A percentile compares a stretch with the other conserved stretches of the same genome.
These are phyloP conservation scores for Nothocercus nigrocapillus DNA, from an alignment of 2,113 vertebrate genomes.

Conservation along the genomic window DNA sequence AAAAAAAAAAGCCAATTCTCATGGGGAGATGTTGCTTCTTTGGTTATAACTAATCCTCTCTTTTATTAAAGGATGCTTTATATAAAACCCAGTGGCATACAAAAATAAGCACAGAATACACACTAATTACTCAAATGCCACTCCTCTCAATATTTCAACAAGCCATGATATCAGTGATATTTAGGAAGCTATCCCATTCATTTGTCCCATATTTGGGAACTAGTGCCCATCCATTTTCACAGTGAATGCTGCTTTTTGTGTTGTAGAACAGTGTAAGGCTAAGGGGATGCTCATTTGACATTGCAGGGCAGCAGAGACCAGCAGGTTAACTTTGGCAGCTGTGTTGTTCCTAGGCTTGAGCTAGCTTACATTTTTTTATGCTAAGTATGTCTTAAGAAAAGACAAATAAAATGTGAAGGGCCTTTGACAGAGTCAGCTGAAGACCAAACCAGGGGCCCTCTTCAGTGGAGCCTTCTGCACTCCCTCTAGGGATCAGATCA, in stretches of 20 bases:
- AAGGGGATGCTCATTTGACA: background rate
- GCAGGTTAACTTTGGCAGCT: background rate
- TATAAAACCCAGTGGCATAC: background rate
- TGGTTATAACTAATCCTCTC: background rate
- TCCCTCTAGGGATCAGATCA: background rate
- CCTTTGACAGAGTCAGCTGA: background rate
- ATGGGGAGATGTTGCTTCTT: background rate
- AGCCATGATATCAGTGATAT: background rate
- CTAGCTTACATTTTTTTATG: background rate
- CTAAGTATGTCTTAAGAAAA: background rate
- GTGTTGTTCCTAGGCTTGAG: background rate
- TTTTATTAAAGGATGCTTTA: background rate
- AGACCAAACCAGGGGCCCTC: background rate
- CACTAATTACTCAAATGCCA: background rate
- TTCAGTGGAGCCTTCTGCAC: background rate
- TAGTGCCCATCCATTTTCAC: background rate
- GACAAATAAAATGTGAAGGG: background rate
- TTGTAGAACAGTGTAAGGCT: background rate
- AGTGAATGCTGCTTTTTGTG: background rate
- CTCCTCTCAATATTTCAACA: background rate
- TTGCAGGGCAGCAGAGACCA: background rate
- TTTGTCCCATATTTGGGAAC: background rate
- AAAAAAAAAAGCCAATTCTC: background rate
- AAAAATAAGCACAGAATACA: background rate
- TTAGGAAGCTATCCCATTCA: background rate